Evolutionary conservation across 2,888 invertebrate species (phyloP).

Genomic region (Andrena fulva): DNA sequence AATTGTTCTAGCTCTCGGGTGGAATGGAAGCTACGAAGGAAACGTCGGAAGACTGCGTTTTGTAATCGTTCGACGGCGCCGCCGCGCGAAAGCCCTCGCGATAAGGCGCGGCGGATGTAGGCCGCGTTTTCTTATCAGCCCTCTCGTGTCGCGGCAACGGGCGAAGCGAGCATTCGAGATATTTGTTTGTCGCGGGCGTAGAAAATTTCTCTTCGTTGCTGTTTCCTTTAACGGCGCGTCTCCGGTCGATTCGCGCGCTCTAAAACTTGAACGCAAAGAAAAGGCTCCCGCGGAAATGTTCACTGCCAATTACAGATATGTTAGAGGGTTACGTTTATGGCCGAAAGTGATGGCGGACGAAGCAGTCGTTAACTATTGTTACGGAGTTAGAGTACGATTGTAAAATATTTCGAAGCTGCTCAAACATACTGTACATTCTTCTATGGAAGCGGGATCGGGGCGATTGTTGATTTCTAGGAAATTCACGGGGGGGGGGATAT

Average conservation of each 20-base stretch:
- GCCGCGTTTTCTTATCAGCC: constrained; percentile 29
- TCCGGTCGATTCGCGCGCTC: background rate
- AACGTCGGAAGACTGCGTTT: constrained; percentile 64
- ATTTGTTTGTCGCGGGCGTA: background rate
- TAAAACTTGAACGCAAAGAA: background rate
- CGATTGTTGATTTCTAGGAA: constrained; percentile 55
- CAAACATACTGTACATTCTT: constrained; percentile 69
- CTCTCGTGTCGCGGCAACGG: background rate
- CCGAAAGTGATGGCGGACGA: constrained; percentile 41
- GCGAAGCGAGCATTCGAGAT: constrained; percentile 1
- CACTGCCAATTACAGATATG: constrained; percentile 68
- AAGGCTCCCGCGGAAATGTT: constrained; percentile 34
- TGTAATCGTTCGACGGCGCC: constrained; percentile 47
- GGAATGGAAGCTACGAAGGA: constrained; percentile 42
- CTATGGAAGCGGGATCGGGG: constrained; percentile 54
- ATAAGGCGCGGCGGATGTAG: constrained; percentile 18
- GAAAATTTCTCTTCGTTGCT: constrained; percentile 9
- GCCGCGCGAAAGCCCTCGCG: constrained; percentile 32
- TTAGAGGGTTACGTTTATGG: constrained; percentile 46
- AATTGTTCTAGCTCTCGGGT: constrained; percentile 63
- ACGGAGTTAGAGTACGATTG: constrained; percentile 62
- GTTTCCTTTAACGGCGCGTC: constrained; percentile 16
- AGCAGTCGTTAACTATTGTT: constrained; percentile 62
- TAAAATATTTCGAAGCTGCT: constrained; percentile 67
- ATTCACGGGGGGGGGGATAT: constrained; percentile 33